Conservation (phyloP, 2,113 vertebrate genomes). For the Anas platyrhynchos region DNA sequence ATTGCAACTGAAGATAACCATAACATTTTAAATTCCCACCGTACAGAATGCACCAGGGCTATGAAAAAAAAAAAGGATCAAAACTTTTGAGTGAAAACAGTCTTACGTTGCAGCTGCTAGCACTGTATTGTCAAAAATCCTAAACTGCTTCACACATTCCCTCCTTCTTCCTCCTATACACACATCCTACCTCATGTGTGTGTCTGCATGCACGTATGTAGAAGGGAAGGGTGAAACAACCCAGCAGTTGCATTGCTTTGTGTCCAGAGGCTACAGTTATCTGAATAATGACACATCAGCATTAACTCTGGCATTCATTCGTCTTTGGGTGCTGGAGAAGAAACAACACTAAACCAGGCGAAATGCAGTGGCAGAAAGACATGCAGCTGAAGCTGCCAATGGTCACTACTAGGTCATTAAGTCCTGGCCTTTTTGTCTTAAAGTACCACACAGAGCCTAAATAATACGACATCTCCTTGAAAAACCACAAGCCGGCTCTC, state of each 20-base stretch:
- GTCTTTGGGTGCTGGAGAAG: background rate
- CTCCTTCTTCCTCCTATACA: background rate
- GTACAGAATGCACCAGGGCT: background rate
- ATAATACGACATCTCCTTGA: background rate
- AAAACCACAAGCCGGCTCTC: background rate
- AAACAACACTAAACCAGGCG: background rate
- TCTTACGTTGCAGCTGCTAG: background rate
- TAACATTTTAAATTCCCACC: background rate
- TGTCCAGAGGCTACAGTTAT: background rate
- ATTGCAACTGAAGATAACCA: background rate
- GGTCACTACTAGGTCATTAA: background rate
- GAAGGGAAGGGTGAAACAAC: background rate
- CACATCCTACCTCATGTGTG: accelerated
- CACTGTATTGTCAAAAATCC: background rate
- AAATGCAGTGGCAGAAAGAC: background rate
- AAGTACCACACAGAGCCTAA: background rate
- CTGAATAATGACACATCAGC: accelerated
- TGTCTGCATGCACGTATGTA: background rate
- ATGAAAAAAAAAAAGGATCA: background rate
- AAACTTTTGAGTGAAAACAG: background rate
- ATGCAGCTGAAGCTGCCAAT: background rate
- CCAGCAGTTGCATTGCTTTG: background rate
- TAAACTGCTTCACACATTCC: background rate
- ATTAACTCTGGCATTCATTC: background rate
- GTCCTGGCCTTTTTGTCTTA: background rate